Percentiles rank a stretch among this genome's conserved stretches.
These are phyloP conservation scores for Plagodis pulveraria DNA, from an alignment of 2,888 invertebrate genomes.

Conservation along the genomic window DNA sequence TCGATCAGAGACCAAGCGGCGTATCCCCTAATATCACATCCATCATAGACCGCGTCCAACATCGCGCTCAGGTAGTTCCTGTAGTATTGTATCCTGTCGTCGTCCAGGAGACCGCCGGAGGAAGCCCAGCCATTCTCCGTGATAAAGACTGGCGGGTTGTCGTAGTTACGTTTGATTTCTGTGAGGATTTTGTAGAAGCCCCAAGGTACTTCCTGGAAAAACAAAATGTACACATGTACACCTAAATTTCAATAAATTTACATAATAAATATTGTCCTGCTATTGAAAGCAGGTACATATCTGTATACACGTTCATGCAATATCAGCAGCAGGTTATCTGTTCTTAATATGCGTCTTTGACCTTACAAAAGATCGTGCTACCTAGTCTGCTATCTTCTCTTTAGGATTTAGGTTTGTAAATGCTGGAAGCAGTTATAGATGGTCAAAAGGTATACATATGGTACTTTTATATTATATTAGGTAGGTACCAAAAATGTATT, in stretches of 20 bases:
- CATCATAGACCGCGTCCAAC: conserved; percentile 74
- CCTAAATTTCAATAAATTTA: conserved; percentile 25
- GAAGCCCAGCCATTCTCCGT: conserved; percentile 87
- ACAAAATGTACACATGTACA: neutral
- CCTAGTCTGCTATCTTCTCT: no score
- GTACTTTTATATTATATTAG: no score
- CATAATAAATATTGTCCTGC: no score
- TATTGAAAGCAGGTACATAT: no score
- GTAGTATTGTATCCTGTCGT: conserved; percentile 69
- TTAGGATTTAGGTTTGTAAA: no score
- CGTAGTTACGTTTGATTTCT: conserved; percentile 76
- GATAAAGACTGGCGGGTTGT: conserved; percentile 83
- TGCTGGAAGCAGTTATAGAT: no score
- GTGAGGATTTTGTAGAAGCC: conserved; percentile 84
- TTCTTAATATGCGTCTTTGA: no score
- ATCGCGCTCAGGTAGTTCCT: conserved; percentile 72
- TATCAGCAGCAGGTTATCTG: no score
- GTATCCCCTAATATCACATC: conserved; percentile 80
- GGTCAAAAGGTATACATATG: no score
- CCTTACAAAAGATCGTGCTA: no score
- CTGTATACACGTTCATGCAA: no score
- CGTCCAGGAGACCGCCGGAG: conserved; percentile 72
- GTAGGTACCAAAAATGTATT: no score
- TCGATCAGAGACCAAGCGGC: conserved; percentile 87
- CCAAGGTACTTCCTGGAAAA: conserved; percentile 82